phyloP scores from a whole-genome alignment of 2,797 vertebrate species.

The Pogoniulus pusillus region DNA sequence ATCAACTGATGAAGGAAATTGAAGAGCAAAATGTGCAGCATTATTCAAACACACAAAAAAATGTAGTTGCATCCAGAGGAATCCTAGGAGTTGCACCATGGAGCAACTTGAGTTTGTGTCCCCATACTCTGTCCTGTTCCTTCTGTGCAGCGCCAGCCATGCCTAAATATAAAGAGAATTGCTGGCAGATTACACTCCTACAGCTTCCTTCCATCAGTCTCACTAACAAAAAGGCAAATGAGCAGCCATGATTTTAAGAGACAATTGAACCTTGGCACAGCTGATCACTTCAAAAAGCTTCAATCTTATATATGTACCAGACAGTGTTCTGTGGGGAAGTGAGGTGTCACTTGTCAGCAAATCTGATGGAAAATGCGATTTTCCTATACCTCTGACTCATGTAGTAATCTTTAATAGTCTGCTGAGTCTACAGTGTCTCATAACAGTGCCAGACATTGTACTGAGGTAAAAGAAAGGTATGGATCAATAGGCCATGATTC shows the following conservation, averaged over 20 bases:
- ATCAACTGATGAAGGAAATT: neutral
- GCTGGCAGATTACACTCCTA: neutral
- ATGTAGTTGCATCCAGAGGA: neutral
- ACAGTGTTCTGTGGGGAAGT: neutral
- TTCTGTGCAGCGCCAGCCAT: neutral
- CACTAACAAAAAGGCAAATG: neutral
- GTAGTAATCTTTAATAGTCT: neutral
- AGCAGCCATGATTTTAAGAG: neutral
- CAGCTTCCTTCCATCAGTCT: neutral
- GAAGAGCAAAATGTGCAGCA: neutral
- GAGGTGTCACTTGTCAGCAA: neutral
- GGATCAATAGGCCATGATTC: neutral
- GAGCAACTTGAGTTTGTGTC: neutral
- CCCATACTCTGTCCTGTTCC: neutral
- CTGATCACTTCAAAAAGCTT: neutral
- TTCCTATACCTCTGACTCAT: neutral
- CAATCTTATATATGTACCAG: neutral
- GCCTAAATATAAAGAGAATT: neutral
- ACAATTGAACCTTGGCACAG: neutral
- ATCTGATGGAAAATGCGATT: neutral
- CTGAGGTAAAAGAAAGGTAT: neutral
- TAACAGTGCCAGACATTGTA: neutral
- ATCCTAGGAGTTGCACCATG: neutral
- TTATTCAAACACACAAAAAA: neutral
- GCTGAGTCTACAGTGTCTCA: neutral